These are phyloP conservation scores for Leptodactylus fallax DNA, from an alignment of 2,797 vertebrate species.

Conservation along the genomic window DNA sequence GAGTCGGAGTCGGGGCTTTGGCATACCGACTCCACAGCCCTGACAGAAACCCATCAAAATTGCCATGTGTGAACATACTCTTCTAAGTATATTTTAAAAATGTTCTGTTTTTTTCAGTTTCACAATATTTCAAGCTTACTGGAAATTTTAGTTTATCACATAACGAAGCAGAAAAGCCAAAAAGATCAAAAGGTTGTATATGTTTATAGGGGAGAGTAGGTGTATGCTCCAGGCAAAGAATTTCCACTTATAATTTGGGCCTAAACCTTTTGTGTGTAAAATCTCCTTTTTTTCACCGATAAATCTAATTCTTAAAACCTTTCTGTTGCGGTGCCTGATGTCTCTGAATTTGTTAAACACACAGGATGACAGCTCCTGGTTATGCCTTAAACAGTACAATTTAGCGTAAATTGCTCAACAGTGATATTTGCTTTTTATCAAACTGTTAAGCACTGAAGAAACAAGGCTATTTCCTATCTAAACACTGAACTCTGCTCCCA, in stretches of 20 bases:
- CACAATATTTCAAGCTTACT: neutral
- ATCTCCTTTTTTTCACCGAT: no score
- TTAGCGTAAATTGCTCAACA: constrained; percentile 45
- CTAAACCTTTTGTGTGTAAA: neutral
- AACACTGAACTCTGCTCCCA: constrained; percentile 65
- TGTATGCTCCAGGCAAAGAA: neutral
- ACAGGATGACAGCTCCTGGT: constrained; percentile 7
- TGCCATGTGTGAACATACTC: neutral
- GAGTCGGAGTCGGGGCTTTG: no score
- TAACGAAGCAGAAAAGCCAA: neutral
- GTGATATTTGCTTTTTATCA: constrained; percentile 48
- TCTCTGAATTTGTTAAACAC: constrained; percentile 16
- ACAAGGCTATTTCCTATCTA: constrained; percentile 64
- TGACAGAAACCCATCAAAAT: neutral
- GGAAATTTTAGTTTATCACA: neutral
- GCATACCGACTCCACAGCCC: no score
- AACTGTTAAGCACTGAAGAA: constrained; percentile 57
- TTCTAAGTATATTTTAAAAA: neutral
- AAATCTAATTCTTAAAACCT: no score
- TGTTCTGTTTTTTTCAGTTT: neutral
- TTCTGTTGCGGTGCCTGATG: neutral
- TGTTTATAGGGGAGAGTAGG: neutral
- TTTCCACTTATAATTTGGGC: neutral
- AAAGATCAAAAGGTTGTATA: neutral
- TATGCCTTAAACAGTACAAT: constrained; percentile 40